phyloP scores from a whole-genome alignment of 2,888 invertebrate genomes.

The Girardia tigrina region DNA sequence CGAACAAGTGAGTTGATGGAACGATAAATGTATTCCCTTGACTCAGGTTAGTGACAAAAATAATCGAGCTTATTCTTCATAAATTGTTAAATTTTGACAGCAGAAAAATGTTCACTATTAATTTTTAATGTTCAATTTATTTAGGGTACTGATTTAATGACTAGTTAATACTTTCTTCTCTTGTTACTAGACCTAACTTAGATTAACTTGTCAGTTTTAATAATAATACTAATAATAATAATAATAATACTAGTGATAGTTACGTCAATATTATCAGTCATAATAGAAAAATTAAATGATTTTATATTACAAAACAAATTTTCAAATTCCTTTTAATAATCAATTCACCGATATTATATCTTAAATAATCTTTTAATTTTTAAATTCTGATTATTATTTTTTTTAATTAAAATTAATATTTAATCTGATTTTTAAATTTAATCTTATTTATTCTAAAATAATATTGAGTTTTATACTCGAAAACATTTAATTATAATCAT shows the following conservation, averaged over 20 bases:
- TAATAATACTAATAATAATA: neutral
- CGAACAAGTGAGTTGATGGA: neutral
- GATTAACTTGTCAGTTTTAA: neutral
- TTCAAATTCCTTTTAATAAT: no score
- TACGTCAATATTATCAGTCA: neutral
- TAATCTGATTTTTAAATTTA: no score
- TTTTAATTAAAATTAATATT: no score
- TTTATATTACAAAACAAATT: no score
- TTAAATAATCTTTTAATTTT: no score
- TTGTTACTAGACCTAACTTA: neutral
- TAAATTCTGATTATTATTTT: no score
- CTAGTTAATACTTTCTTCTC: neutral
- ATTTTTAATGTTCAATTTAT: neutral
- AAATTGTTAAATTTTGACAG: conserved; percentile 13
- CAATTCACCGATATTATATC: no score
- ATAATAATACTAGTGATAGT: neutral
- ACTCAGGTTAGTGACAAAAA: conserved; percentile 2
- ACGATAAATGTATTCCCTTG: neutral
- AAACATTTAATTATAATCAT: no score
- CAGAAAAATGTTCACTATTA: neutral
- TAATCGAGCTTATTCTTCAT: neutral
- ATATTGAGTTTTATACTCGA: no score
- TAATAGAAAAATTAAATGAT: no score
- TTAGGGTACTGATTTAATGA: conserved; percentile 10
- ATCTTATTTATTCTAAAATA: no score